phyloP scores from a whole-genome alignment of 1,140 invertebrate genomes.

The Drosophila ogumai region DNA sequence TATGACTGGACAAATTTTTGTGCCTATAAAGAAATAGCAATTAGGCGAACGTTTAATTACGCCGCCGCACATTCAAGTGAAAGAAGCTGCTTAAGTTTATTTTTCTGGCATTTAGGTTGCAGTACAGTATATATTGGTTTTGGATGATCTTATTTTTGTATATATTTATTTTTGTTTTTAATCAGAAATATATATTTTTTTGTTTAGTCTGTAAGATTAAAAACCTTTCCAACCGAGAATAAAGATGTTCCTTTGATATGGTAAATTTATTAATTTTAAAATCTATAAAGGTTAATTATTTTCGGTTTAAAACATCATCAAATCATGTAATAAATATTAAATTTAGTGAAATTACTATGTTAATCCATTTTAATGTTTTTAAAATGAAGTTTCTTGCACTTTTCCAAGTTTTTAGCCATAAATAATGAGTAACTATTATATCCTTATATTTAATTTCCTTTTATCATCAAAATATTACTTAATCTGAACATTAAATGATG shows the following conservation, averaged over 20 bases:
- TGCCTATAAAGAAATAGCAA: slow-evolving; percentile 62
- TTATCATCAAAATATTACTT: too few relatives aligned
- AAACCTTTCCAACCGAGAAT: neutral
- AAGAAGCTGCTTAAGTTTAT: slow-evolving; percentile 28
- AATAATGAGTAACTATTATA: neutral
- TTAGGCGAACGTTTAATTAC: slow-evolving; percentile 74
- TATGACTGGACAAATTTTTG: slow-evolving; percentile 72
- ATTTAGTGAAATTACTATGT: too few relatives aligned
- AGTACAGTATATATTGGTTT: neutral
- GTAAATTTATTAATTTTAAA: neutral
- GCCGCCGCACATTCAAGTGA: slow-evolving; percentile 14
- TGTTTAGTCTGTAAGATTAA: neutral
- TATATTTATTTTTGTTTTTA: neutral
- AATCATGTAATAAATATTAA: neutral
- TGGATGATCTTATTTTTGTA: too few relatives aligned
- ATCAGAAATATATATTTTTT: neutral
- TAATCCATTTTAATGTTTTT: too few relatives aligned
- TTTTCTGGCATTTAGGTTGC: neutral
- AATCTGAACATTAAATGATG: neutral
- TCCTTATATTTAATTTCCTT: too few relatives aligned
- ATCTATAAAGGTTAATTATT: too few relatives aligned
- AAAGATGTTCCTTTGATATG: neutral
- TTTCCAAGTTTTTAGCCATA: too few relatives aligned
- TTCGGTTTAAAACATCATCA: neutral
- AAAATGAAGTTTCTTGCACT: too few relatives aligned